A percentile compares a stretch with the other conserved stretches of the same genome.
Conservation (phyloP, 2,888 invertebrate genomes). For the Neoitamus cyanurus region DNA sequence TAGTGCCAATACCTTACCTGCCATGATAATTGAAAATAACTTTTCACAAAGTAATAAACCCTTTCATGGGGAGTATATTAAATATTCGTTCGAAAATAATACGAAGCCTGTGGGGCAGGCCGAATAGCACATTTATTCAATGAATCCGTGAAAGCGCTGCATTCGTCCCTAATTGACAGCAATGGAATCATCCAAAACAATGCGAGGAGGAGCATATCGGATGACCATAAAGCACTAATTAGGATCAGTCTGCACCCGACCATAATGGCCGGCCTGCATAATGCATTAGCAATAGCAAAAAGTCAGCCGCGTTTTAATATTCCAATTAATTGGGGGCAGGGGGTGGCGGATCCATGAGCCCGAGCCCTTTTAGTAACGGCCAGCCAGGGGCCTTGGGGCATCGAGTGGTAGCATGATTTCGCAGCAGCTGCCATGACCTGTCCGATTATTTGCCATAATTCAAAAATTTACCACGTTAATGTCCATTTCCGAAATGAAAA, state of each 20-base stretch:
- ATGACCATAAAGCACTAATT: conserved; percentile 44
- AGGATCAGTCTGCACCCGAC: conserved; percentile 36
- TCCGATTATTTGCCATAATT: conserved; percentile 64
- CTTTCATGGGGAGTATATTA: neutral
- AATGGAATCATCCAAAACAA: conserved; percentile 33
- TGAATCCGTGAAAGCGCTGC: neutral
- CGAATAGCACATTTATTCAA: neutral
- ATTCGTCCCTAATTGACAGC: conserved; percentile 39
- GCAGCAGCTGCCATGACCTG: conserved; percentile 54
- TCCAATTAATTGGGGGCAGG: conserved; percentile 38
- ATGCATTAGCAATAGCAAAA: conserved; percentile 44
- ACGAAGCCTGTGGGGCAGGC: neutral
- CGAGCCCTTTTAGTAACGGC: neutral
- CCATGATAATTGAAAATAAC: neutral
- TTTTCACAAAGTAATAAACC: neutral
- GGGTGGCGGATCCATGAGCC: neutral
- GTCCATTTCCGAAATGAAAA: conserved; percentile 43
- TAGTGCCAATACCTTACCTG: neutral
- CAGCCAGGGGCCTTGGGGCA: neutral
- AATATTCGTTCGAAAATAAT: neutral
- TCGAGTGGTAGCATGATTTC: neutral
- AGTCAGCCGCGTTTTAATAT: conserved; percentile 43
- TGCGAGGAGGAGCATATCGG: conserved; percentile 18
- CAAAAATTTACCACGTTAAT: conserved; percentile 52
- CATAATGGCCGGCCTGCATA: conserved; percentile 44